Evolutionary conservation across 2,113 vertebrate species (phyloP).

Genomic region (Strix aluco): DNA sequence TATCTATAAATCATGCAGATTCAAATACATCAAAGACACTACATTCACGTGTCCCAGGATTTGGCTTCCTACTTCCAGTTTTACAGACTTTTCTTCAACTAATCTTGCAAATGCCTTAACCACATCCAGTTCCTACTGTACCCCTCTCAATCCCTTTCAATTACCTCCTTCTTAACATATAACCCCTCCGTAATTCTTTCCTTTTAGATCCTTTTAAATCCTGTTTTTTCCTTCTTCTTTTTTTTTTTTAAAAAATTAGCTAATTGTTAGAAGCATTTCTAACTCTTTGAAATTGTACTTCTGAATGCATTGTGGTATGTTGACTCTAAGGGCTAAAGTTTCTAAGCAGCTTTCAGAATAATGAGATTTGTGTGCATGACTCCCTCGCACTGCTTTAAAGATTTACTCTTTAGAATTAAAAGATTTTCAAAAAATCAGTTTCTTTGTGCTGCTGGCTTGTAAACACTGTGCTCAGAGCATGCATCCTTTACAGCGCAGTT

Average conservation of each 20-base stretch:
- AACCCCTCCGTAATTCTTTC: conserved; percentile 52
- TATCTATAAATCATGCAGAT: neutral
- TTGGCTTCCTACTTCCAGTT: conserved; percentile 15
- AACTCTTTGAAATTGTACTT: conserved; percentile 35
- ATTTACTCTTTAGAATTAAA: conserved; percentile 27
- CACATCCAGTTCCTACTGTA: conserved; percentile 31
- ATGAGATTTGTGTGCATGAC: conserved; percentile 64
- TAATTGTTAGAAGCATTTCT: conserved; percentile 45
- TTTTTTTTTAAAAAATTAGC: neutral
- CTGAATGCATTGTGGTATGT: conserved; percentile 36
- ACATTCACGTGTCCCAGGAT: neutral
- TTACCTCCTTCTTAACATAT: conserved; percentile 51
- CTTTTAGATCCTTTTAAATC: conserved; percentile 54
- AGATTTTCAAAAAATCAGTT: neutral
- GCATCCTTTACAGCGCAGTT: neutral
- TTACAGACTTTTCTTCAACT: conserved; percentile 24
- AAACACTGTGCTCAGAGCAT: neutral
- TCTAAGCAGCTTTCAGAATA: conserved; percentile 65
- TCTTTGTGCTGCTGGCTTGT: conserved; percentile 15
- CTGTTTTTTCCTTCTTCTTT: neutral
- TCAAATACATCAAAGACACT: neutral
- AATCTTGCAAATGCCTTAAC: conserved; percentile 40
- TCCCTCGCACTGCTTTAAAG: conserved; percentile 37
- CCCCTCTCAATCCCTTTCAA: conserved; percentile 27
- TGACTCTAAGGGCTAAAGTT: conserved; percentile 62